A percentile compares a stretch with the other conserved stretches of the same genome.
Evolutionary conservation across 2,113 vertebrate genomes (phyloP).

Genomic region (Mirounga angustirostris): DNA sequence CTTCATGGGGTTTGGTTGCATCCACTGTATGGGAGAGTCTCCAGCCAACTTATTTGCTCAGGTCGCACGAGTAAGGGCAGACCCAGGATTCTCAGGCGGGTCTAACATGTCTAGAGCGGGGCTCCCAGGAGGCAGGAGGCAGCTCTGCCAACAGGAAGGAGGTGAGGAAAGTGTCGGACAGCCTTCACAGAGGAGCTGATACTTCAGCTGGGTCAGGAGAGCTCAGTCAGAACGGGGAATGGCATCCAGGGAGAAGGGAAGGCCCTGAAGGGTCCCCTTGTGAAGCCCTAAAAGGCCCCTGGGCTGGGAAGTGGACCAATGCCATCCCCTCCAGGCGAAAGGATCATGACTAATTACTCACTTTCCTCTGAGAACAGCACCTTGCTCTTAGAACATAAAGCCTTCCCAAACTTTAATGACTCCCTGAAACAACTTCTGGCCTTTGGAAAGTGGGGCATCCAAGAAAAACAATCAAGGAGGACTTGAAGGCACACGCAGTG

Average conservation of each 20-base stretch:
- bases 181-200: neutral
- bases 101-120: neutral
- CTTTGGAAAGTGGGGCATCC: conserved; percentile 82
- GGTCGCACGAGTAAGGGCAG: no score
- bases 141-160: neutral
- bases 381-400: conserved; percentile 82
- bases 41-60: no score
- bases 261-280: neutral
- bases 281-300: neutral
- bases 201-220: neutral
- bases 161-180: neutral
- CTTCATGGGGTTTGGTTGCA: fast-evolving
- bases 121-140: neutral
- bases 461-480: conserved; percentile 84
- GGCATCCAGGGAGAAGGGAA: neutral
- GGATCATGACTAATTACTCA: conserved; percentile 50
- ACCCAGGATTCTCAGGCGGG: neutral
- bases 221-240: neutral
- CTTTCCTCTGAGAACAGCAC: conserved; percentile 76
- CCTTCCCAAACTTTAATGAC: conserved; percentile 83
- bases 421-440: conserved; percentile 82
- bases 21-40: neutral
- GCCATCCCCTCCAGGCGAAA: conserved; percentile 32
- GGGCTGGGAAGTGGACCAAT: neutral
- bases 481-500: conserved; percentile 80